A percentile compares a stretch with the other conserved stretches of the same genome.
Evolutionary conservation across 2,113 vertebrate species (phyloP).

Genomic region (Phocoena phocoena): DNA sequence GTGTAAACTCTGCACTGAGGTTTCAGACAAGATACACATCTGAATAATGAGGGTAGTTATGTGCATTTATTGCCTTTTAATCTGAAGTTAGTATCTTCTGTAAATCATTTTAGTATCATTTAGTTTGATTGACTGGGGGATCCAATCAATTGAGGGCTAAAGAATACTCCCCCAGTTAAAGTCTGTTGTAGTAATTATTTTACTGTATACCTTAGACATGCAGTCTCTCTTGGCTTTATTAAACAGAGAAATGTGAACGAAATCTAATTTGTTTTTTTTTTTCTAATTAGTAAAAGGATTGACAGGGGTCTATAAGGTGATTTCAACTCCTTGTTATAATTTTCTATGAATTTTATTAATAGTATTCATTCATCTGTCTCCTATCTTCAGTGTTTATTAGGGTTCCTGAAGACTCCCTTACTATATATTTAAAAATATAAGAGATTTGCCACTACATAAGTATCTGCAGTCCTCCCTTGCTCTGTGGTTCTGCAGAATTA

Average conservation of each 20-base stretch:
- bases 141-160: neutral
- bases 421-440: neutral
- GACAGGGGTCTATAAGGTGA: neutral
- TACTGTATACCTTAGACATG: neutral
- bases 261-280: neutral
- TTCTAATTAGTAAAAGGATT: neutral
- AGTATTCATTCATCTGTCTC: neutral
- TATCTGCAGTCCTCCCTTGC: neutral
- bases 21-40: neutral
- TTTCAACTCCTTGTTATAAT: neutral
- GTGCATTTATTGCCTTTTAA: neutral
- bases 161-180: neutral
- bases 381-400: neutral
- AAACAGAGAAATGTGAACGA: neutral
- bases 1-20: neutral
- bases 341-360: neutral
- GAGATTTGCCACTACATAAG: neutral
- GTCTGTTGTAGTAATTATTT: neutral
- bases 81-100: neutral
- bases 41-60: neutral
- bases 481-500: neutral
- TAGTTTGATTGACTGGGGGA: neutral
- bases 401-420: neutral
- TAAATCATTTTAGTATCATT: neutral
- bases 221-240: neutral